phyloP scores from a whole-genome alignment of 2,797 vertebrate genomes.

The Dallia pectoralis region DNA sequence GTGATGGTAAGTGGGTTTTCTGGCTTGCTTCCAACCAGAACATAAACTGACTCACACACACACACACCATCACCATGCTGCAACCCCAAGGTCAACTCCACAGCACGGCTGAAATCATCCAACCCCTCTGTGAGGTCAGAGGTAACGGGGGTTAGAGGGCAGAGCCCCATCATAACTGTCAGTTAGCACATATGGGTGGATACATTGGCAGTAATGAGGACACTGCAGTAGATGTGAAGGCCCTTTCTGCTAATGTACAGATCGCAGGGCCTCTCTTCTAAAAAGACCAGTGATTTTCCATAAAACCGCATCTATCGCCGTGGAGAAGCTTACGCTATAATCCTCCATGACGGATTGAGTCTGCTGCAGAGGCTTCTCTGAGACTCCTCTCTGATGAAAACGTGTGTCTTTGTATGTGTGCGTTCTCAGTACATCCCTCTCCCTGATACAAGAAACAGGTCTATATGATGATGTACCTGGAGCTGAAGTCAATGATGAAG shows the following conservation, averaged over 20 bases:
- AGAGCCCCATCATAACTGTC: background rate
- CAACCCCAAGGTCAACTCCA: constrained; percentile 55
- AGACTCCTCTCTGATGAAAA: constrained; percentile 41
- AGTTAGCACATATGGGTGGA: background rate
- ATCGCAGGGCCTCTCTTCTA: constrained; percentile 42
- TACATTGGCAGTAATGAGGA: background rate
- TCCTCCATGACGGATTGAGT: constrained; percentile 77
- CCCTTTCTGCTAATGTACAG: constrained; percentile 23
- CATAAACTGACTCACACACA: constrained; percentile 12
- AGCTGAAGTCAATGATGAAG: background rate
- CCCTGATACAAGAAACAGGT: background rate
- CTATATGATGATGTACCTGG: background rate
- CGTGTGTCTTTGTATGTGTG: constrained; percentile 15
- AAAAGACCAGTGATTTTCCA: constrained; percentile 68
- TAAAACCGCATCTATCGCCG: constrained; percentile 72
- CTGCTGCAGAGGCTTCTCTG: constrained; percentile 61
- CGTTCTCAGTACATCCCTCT: constrained; percentile 2
- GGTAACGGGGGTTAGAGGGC: constrained; percentile 17
- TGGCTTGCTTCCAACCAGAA: constrained; percentile 25
- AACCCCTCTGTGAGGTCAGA: constrained; percentile 19
- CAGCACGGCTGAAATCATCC: constrained; percentile 35
- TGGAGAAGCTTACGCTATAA: constrained; percentile 75
- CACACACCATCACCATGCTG: constrained; percentile 12
- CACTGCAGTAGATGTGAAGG: constrained; percentile 23
- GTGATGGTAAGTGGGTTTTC: constrained; percentile 42